phyloP scores from a whole-genome alignment of 2,888 invertebrate genomes.

The Eupithecia tripunctaria region DNA sequence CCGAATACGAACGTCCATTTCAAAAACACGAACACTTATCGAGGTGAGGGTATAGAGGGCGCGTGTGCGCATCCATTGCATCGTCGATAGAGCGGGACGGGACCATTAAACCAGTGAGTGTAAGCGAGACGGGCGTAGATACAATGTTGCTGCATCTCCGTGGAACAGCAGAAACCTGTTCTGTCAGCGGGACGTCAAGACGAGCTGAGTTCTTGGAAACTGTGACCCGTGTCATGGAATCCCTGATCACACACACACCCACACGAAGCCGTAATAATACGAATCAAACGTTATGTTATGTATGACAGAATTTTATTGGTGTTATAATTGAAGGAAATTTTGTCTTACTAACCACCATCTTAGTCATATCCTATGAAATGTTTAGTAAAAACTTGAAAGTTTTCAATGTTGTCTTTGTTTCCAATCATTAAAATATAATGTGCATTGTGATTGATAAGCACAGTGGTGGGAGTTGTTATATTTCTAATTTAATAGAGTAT shows the following conservation, averaged over 20 bases:
- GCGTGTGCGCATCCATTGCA: conserved; percentile 80
- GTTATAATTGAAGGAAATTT: conserved; percentile 45
- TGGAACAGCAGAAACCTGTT: conserved; percentile 81
- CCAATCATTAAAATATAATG: neutral
- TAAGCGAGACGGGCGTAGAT: conserved; percentile 62
- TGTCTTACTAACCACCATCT: conserved; percentile 22
- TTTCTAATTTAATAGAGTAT: neutral
- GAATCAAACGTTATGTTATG: conserved; percentile 52
- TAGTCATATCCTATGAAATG: neutral
- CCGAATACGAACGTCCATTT: conserved; percentile 76
- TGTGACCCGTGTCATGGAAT: conserved; percentile 85
- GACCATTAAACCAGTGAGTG: conserved; percentile 46
- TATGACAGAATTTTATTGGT: conserved; percentile 62
- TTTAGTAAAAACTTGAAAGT: neutral
- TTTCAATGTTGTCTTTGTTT: neutral
- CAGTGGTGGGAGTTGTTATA: neutral
- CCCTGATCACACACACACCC: conserved; percentile 74
- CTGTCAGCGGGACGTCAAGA: conserved; percentile 84
- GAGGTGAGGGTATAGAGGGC: conserved; percentile 76
- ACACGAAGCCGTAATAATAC: conserved; percentile 49
- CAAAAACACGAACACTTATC: conserved; percentile 77
- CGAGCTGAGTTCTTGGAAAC: conserved; percentile 82
- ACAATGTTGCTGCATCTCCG: conserved; percentile 74
- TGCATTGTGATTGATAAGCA: neutral
- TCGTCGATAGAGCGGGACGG: conserved; percentile 57